Conservation (phyloP, 2,888 invertebrate species). For the Philopedon plagiatum region DNA sequence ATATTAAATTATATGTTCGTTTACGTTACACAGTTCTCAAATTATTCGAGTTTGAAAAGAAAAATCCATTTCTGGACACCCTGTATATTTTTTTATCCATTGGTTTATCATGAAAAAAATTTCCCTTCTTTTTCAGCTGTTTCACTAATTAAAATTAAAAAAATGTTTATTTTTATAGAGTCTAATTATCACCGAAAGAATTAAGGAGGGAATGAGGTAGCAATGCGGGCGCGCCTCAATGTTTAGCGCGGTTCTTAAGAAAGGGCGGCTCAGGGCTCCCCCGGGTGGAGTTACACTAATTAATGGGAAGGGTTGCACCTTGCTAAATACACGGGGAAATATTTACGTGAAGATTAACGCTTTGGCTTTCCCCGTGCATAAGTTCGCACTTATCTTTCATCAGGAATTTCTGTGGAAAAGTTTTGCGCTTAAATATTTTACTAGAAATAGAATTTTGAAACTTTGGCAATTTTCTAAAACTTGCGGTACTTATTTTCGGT, state of each 20-base stretch:
- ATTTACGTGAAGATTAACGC: slow-evolving; percentile 60
- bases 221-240: slow-evolving; percentile 61
- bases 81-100: too few species aligned
- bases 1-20: too few species aligned
- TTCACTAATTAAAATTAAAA: slow-evolving; percentile 37
- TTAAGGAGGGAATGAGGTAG: slow-evolving; percentile 34
- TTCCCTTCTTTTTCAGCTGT: too few species aligned
- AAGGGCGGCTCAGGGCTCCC: slow-evolving; percentile 65
- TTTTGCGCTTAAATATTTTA: not conserved
- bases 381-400: slow-evolving; percentile 19
- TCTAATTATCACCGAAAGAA: slow-evolving; percentile 48
- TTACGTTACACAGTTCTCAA: too few species aligned
- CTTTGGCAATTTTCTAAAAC: not conserved
- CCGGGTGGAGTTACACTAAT: slow-evolving; percentile 69
- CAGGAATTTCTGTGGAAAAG: slow-evolving; percentile 9
- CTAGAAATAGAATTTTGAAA: not conserved
- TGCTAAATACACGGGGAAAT: slow-evolving; percentile 67
- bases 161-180: slow-evolving; percentile 45
- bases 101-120: too few species aligned
- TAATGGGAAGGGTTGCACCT: slow-evolving; percentile 68
- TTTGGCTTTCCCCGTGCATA: slow-evolving; percentile 37
- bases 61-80: too few species aligned
- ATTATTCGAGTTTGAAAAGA: too few species aligned
- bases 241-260: slow-evolving; percentile 63
- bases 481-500: too few species aligned